These are phyloP conservation scores for Bolborhynchus lineola DNA, from an alignment of 2,113 vertebrate species.

Conservation along the genomic window DNA sequence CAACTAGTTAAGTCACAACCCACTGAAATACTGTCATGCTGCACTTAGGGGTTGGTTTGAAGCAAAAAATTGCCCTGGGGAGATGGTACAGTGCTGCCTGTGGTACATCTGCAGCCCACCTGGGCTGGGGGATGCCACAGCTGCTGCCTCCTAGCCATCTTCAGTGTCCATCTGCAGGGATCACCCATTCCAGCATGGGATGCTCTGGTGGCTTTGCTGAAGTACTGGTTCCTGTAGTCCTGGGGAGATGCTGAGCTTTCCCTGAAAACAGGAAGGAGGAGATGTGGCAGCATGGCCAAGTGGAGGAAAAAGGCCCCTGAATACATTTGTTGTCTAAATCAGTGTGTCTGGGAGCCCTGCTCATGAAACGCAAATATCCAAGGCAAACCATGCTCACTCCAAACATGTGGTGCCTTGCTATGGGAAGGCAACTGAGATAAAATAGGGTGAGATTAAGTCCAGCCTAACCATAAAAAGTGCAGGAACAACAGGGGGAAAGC, in stretches of 20 bases:
- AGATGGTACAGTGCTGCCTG: background rate
- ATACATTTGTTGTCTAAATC: background rate
- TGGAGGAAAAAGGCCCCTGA: background rate
- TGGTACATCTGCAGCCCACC: background rate
- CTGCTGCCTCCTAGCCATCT: background rate
- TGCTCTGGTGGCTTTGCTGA: background rate
- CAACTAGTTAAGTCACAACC: background rate
- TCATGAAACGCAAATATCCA: background rate
- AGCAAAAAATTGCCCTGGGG: background rate
- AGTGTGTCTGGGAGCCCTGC: background rate
- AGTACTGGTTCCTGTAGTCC: background rate
- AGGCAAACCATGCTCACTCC: background rate
- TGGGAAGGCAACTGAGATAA: background rate
- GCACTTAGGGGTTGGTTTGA: background rate
- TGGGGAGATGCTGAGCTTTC: background rate
- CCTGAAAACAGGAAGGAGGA: background rate
- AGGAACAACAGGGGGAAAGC: rapidly evolving
- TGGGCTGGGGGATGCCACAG: background rate
- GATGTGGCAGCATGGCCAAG: background rate
- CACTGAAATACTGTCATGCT: rapidly evolving
- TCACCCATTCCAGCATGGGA: background rate
- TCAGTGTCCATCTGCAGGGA: background rate
- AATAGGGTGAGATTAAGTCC: background rate
- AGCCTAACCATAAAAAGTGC: background rate
- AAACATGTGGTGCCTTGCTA: background rate